Evolutionary conservation across 2,797 vertebrate species (phyloP), one percentile per base, ranked within the genome.

Genomic region (Streptopelia turtur): DNA sequence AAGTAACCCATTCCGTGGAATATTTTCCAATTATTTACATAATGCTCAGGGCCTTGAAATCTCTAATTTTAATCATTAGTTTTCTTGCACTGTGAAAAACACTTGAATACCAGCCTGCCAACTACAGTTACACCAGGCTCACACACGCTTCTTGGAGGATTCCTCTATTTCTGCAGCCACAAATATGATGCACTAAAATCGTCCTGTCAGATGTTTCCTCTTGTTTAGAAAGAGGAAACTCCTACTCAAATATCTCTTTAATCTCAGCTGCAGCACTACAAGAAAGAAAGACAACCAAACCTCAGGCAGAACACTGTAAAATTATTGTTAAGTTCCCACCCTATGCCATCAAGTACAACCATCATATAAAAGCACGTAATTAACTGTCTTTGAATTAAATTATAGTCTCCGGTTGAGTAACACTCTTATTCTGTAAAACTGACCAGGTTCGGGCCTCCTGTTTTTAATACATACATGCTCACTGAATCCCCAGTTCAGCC

Each of bases 401-500:
- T 84, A 30, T 2, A 82, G 17, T 39, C 37, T 15, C 23, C 85
- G 10, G 11, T 1, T 24, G 21, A 68, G 3, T 13, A 78, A 39
- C 13, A 39, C 3, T n/a, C 75, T 28, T 63, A 17, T 16, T 61
- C 43, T 33, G 25, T 28, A 87, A 87, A 80, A 28, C 6, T 13
- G 14, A 59, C 20, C 30, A 59, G 18, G 16, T 22, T 69, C 43
- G 45, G 52, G 16, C 13, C n/a, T 78, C 22, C 35, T 75, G 24
- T 27, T 75, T 89, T 93, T 33, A 91, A 94, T 69, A 97, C 97
- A 5, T 97, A 98, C 97, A 92, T 98, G 97, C 87, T 98, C 97
- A 77, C 88, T 55, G 59, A 98, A 98, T 81, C 99, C 99, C 99
- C 99, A 99, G 96, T 99, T 99, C 55, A 99, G 98, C 31, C 99